phyloP scores from a whole-genome alignment of 2,113 vertebrate genomes.

The Oncorhynchus keta region DNA sequence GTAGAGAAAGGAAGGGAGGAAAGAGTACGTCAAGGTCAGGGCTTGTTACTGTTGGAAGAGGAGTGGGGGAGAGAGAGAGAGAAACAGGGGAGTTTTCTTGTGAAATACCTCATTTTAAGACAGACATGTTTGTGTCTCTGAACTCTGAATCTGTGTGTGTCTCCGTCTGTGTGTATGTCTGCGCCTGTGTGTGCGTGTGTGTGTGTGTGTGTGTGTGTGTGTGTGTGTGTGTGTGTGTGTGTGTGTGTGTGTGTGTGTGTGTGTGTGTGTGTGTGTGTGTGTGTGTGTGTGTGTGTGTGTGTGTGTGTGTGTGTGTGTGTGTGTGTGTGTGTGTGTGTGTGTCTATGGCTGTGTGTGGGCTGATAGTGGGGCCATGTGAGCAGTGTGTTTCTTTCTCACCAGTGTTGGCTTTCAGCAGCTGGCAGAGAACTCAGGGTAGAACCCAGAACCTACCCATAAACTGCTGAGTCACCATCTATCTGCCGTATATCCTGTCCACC shows the following conservation, averaged over 20 bases:
- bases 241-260: background rate
- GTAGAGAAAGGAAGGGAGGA: slow-evolving; percentile 23
- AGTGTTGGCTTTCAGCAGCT: slow-evolving; percentile 61
- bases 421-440: slow-evolving; percentile 28
- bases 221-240: slow-evolving; percentile 40
- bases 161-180: slow-evolving; percentile 32
- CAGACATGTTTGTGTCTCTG: background rate
- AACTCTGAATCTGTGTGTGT: background rate
- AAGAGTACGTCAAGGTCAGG: slow-evolving; percentile 44
- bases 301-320: slow-evolving; percentile 15
- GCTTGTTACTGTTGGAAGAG: slow-evolving; percentile 54
- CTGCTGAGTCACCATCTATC: slow-evolving; percentile 27
- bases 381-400: slow-evolving; percentile 56
- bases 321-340: slow-evolving; percentile 45
- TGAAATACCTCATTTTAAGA: slow-evolving; percentile 44
- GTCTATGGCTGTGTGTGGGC: background rate
- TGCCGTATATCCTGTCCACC: background rate
- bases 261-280: slow-evolving; percentile 9
- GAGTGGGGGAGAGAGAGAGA: background rate
- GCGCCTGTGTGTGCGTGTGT: background rate
- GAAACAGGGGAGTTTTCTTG: background rate
- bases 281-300: slow-evolving; percentile 34
- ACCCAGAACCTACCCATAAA: slow-evolving; percentile 22
- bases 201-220: background rate
- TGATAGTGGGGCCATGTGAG: slow-evolving; percentile 23